A percentile compares a stretch with the other conserved stretches of the same genome.
phyloP scores from a whole-genome alignment of 1,140 invertebrate genomes.

The Pinna nobilis region DNA sequence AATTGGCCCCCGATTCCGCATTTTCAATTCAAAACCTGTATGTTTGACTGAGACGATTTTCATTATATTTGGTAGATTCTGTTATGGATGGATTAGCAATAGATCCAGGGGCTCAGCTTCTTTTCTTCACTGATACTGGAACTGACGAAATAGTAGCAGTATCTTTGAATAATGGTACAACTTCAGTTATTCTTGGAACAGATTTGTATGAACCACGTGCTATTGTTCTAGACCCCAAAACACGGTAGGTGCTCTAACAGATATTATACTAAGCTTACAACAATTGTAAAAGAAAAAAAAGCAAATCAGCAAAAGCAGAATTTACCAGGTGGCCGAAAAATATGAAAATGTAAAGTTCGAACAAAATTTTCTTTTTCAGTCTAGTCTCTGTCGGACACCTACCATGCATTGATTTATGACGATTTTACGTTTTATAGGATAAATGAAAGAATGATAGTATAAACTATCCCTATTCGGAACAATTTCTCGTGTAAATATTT shows the following conservation, averaged over 20 bases:
- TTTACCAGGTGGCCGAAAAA: background rate
- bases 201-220: constrained; percentile 49
- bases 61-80: constrained; percentile 21
- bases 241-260: background rate
- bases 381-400: background rate
- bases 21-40: no score
- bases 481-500: no score
- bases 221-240: constrained; percentile 38
- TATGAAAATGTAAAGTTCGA: background rate
- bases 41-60: no score
- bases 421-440: no score
- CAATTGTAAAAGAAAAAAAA: background rate
- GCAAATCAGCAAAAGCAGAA: background rate
- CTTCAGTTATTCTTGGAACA: constrained; percentile 19
- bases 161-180: constrained; percentile 29
- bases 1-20: no score
- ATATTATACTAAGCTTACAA: background rate
- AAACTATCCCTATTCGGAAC: no score
- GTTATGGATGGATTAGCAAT: constrained; percentile 49
- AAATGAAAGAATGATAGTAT: background rate
- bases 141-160: constrained; percentile 41
- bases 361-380: background rate
- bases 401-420: background rate
- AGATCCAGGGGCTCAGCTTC: constrained; percentile 20
- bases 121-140: constrained; percentile 56